Base-by-base conservation (phyloP, 2,888 invertebrate genomes). In the Malthinus flaveolus region DNA sequence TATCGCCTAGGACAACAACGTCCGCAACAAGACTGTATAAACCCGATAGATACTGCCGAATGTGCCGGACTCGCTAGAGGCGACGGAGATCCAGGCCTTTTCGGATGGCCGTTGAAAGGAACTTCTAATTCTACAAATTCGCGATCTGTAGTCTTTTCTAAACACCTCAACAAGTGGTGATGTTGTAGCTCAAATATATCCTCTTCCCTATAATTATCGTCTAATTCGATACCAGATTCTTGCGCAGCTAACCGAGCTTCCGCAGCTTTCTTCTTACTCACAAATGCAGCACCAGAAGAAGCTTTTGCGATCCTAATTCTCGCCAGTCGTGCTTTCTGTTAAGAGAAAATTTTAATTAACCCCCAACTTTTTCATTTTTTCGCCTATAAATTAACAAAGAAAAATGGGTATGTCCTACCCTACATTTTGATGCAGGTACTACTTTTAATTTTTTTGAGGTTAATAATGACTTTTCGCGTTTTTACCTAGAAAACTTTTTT, bases 111-210 rank as follows among this genome's bases (percentile, higher is more conserved):
- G 80, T 96, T 97, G 82, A 87, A 95, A 13, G 95, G 93, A 74
- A 92, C 90, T 78, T 97, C 97, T 84, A 96, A 86, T 82, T 97
- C 97, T 68, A 96, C 93, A 82, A 97, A 97, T 81, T 97, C 96
- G 56, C 97, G 91, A 80, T 97, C 96, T 83, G 99, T 99, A 58
- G 99, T 97, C 79, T 96, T 95, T 80, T 99, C 99, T 73, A 99
- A 85, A 80, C 99, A 99, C 70, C 96, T 87, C 61, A 99, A 85
- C 59, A 99, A 84, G 81, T 99, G 99, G 80, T 99, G 99, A 81
- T 99, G 98, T 81, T 99, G 98, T 80, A 98, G 83, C 79, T 98
- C 97, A 82, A 99, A 98, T 75, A 98, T 96, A 79, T 98, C 97
- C 76, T 97, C 96, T 75, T 96, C 95, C 65, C 92, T 85, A 75